phyloP scores from a whole-genome alignment of 2,113 vertebrate genomes.

The Paralichthys olivaceus region DNA sequence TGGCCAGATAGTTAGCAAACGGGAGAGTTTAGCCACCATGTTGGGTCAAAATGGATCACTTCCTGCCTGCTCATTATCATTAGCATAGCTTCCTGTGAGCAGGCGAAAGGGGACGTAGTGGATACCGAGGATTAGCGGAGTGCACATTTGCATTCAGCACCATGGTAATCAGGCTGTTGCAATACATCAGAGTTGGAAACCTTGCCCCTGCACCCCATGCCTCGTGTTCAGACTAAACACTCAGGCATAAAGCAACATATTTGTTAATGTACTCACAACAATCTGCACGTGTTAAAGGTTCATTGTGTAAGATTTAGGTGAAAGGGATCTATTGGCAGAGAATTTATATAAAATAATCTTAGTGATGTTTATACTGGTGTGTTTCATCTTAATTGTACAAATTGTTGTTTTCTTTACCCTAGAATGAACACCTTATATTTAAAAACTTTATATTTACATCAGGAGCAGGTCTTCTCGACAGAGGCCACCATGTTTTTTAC shows the following conservation, averaged over 20 bases:
- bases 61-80: conserved; percentile 65
- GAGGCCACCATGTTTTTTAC: no score
- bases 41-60: conserved; percentile 54
- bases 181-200: conserved; percentile 69
- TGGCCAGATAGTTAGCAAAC: conserved; percentile 18
- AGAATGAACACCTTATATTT: no score
- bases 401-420: no score
- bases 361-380: no score
- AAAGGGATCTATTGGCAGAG: no score
- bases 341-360: no score
- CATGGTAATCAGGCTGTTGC: conserved; percentile 56
- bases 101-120: conserved; percentile 19
- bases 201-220: conserved; percentile 25
- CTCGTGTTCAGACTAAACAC: conserved; percentile 50
- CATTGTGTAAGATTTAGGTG: no score
- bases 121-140: conserved; percentile 45
- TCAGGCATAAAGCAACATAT: conserved; percentile 9
- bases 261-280: not conserved
- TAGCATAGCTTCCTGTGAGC: conserved; percentile 61
- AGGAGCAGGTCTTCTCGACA: no score
- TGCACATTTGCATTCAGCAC: conserved; percentile 48
- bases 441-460: no score
- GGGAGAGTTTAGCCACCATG: not conserved
- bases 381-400: no score
- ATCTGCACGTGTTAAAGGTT: not conserved